Base-by-base conservation (phyloP, 1,140 invertebrate genomes). In the Diabrotica undecimpunctata region DNA sequence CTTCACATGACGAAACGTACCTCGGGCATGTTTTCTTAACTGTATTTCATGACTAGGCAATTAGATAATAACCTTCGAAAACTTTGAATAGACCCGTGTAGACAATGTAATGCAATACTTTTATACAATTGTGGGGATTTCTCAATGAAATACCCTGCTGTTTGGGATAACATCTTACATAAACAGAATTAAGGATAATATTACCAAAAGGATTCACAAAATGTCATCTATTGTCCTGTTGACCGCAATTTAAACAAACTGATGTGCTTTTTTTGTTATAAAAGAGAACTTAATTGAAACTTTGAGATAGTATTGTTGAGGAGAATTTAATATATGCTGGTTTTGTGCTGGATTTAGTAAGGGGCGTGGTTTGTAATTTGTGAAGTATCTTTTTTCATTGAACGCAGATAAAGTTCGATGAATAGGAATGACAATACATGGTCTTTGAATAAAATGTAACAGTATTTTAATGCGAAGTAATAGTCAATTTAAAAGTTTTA, bases 111-210 rank as follows among this genome's bases (percentile, higher is more conserved):
- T 55, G 13, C 54, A 55, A 55, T 55, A 55, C 54, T 55, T 55
- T 55, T 55, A 55, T 55, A 35, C 36, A 55, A 55, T 55, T n/a
- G n/a, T n/a, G n/a, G n/a, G n/a, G n/a, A n/a, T n/a, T n/a, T 55
- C n/a, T 55, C 54, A 55, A 13, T 12, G 51, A n/a, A 53, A 55
- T 55, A 5, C 54, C 54, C 36, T 55, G n/a, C 25, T 25, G 25
- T 25, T 25, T 25, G 25, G 25, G 25, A 25, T 25, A 25, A 25
- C 25, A 25, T 25, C 25, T 10, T 14, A 55, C 36, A 55, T 35
- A 55, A 55, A 55, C 10, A 10, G 36, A 55, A 55, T 55, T 55
- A 55, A 55, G 54, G 54, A 55, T 55, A 55, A 55, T 55, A 35
- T 55, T 55, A 55, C 54, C 36, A 13, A 55, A 55, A 55, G 54